These are phyloP conservation scores for Phycodurus eques DNA, from an alignment of 2,113 vertebrate species.

Conservation along the genomic window DNA sequence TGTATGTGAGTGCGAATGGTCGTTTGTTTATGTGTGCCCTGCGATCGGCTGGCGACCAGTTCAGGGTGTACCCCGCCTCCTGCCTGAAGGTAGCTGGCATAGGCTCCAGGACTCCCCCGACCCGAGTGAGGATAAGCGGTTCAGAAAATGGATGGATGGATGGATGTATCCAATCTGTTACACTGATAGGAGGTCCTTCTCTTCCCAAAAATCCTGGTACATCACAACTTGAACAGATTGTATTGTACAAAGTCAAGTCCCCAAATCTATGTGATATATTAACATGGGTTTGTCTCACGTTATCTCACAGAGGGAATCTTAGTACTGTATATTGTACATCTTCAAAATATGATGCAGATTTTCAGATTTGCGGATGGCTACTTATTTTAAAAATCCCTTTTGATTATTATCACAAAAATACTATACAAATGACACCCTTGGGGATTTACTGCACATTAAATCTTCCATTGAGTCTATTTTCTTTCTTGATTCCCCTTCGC, in stretches of 20 bases:
- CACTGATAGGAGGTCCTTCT: background rate
- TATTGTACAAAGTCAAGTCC: background rate
- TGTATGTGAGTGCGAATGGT: no score
- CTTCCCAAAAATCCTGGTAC: background rate
- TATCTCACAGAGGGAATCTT: background rate
- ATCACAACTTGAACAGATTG: background rate
- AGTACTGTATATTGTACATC: background rate
- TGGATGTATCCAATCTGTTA: background rate
- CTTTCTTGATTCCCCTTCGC: slow-evolving; percentile 15
- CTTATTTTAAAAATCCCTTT: slow-evolving; percentile 22
- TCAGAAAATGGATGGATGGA: no score
- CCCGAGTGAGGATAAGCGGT: no score
- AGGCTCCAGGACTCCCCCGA: no score
- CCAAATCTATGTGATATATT: background rate
- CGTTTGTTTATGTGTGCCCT: no score
- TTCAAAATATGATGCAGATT: slow-evolving; percentile 18
- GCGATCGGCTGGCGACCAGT: no score
- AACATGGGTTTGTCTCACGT: background rate
- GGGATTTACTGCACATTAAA: slow-evolving; percentile 27
- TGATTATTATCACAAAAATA: background rate
- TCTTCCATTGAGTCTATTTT: slow-evolving; percentile 29
- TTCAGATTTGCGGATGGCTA: slow-evolving; percentile 7
- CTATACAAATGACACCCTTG: slow-evolving; percentile 1
- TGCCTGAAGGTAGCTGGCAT: no score
- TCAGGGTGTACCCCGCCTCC: no score